These are phyloP conservation scores for Metridium senile DNA, from an alignment of 92 coral and sea anemone genomes.

Conservation along the genomic window DNA sequence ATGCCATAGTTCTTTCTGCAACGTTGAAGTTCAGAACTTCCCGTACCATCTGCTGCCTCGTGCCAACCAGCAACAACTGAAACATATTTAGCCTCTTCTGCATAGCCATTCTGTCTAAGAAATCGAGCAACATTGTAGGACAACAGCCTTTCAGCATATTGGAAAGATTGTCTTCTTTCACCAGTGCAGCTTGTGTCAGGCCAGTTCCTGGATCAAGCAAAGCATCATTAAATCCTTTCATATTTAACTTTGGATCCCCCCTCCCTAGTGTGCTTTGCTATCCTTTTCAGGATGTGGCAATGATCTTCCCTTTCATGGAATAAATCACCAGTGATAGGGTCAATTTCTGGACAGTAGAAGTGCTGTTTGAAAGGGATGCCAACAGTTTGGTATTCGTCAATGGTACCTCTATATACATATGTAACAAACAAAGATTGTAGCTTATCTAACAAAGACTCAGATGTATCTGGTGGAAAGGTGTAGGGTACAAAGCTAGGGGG, in stretches of 20 bases:
- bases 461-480: no score
- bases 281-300: constrained; percentile 38
- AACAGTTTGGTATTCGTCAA: constrained; percentile 12
- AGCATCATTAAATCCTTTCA: constrained; percentile 53
- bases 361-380: constrained; percentile 34
- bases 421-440: no score
- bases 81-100: constrained; percentile 51
- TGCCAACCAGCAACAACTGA: constrained; percentile 65
- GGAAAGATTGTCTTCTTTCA: constrained; percentile 54
- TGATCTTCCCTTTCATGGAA: constrained; percentile 59
- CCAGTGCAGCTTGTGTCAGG: constrained; percentile 56
- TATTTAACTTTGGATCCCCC: constrained; percentile 36
- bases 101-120: constrained; percentile 31
- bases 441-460: no score
- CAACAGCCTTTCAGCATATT: constrained; percentile 53
- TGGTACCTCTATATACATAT: no score
- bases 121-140: constrained; percentile 45
- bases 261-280: constrained; percentile 44
- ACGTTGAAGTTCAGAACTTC: constrained; percentile 35
- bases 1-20: neutral
- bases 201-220: constrained; percentile 42
- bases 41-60: constrained; percentile 57
- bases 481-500: no score
- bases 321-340: constrained; percentile 42
- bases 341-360: constrained; percentile 58